These are phyloP conservation scores for Megalops atlanticus DNA, from an alignment of 2,113 vertebrate species.

Conservation along the genomic window DNA sequence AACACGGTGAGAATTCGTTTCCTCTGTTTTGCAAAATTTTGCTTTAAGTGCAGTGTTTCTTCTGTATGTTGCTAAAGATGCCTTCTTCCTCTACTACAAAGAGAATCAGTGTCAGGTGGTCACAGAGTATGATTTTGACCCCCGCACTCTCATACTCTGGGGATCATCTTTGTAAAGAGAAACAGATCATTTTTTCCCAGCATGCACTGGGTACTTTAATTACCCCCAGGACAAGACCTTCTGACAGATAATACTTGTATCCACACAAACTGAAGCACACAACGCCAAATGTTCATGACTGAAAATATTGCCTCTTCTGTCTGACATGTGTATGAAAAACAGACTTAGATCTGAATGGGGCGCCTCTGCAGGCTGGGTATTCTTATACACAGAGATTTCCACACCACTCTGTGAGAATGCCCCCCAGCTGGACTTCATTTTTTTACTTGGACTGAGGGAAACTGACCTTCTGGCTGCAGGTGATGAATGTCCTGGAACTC, in stretches of 20 bases:
- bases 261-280: not conserved
- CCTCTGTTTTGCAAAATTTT: not conserved
- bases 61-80: too few relatives aligned
- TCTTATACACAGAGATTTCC: too few relatives aligned
- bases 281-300: not conserved
- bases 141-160: not conserved
- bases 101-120: not conserved
- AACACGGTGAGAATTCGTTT: not conserved
- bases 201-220: not conserved
- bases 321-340: too few relatives aligned
- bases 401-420: too few relatives aligned
- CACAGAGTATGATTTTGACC: not conserved
- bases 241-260: not conserved
- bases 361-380: too few relatives aligned
- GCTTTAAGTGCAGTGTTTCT: too few relatives aligned
- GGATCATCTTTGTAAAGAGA: not conserved
- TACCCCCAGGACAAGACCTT: not conserved
- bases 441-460: not conserved
- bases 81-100: not conserved
- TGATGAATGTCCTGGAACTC: slow-evolving; percentile 30
- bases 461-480: not conserved
- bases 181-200: not conserved
- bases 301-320: not conserved
- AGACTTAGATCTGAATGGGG: too few relatives aligned
- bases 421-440: too few relatives aligned